These are phyloP conservation scores for Tetramorium alpestre DNA, from an alignment of 1,140 invertebrate genomes.

Conservation along the genomic window DNA sequence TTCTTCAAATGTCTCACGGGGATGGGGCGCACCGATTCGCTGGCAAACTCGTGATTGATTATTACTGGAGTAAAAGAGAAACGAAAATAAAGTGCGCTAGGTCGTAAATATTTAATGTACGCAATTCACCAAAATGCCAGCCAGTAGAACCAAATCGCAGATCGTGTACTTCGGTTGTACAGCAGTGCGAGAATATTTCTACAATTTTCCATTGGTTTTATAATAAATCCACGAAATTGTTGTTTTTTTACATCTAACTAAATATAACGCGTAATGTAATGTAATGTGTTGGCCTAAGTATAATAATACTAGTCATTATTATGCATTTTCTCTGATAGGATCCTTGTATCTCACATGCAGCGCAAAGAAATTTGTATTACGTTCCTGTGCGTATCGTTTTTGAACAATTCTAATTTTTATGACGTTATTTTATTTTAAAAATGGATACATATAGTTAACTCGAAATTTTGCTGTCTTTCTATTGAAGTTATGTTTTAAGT, in stretches of 20 bases:
- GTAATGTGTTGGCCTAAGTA: slow-evolving; percentile 34
- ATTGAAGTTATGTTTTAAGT: not conserved
- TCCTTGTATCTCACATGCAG: not conserved
- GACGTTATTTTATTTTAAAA: not conserved
- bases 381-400: not conserved
- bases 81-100: slow-evolving; percentile 57
- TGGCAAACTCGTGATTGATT: slow-evolving; percentile 49
- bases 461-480: not conserved
- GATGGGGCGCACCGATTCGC: slow-evolving; percentile 9
- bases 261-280: slow-evolving; percentile 18
- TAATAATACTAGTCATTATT: slow-evolving; percentile 38
- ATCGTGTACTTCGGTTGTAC: slow-evolving; percentile 34
- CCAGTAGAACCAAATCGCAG: slow-evolving; percentile 19
- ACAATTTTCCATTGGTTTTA: slow-evolving; percentile 56
- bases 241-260: slow-evolving; percentile 25
- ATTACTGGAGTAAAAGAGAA: slow-evolving; percentile 31
- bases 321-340: not conserved
- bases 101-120: slow-evolving; percentile 70
- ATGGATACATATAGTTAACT: not conserved
- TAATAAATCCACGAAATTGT: slow-evolving; percentile 14
- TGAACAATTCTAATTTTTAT: not conserved
- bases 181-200: slow-evolving; percentile 44
- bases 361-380: not conserved
- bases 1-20: not conserved
- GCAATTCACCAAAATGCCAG: slow-evolving; percentile 49